phyloP scores from a whole-genome alignment of 2,888 invertebrate genomes.

The Diaperis boleti region DNA sequence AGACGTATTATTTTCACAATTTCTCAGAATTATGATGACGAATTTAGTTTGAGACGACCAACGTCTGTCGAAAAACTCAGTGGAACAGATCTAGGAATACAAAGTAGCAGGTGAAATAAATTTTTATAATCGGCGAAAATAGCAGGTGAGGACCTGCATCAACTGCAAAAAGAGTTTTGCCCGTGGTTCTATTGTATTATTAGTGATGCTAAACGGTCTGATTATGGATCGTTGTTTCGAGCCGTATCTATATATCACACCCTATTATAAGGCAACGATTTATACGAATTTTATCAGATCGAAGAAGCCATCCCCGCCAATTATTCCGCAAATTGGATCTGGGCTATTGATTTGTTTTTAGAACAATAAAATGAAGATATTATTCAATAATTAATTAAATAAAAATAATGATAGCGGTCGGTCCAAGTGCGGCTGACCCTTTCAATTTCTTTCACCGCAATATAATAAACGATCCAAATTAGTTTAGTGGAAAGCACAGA shows the following conservation, averaged over 20 bases:
- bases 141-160: conserved; percentile 46
- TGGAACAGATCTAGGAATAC: conserved; percentile 48
- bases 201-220: conserved; percentile 50
- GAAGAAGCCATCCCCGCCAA: conserved; percentile 30
- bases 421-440: not conserved
- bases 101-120: conserved; percentile 50
- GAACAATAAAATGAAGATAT: conserved; percentile 34
- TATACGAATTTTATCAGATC: conserved; percentile 40
- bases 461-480: too few relatives aligned
- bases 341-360: conserved; percentile 25
- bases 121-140: conserved; percentile 48
- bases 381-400: conserved; percentile 29
- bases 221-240: conserved; percentile 46
- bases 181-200: conserved; percentile 50
- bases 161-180: conserved; percentile 47
- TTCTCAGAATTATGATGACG: not conserved
- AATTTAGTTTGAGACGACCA: not conserved
- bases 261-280: conserved; percentile 45
- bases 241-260: conserved; percentile 43
- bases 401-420: conserved; percentile 12
- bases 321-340: conserved; percentile 36
- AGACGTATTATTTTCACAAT: not conserved
- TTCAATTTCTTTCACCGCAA: not conserved
- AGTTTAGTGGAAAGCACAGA: too few relatives aligned
- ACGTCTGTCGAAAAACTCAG: conserved; percentile 24